phyloP scores from a whole-genome alignment of 2,888 invertebrate species.

The Homarus gammarus region DNA sequence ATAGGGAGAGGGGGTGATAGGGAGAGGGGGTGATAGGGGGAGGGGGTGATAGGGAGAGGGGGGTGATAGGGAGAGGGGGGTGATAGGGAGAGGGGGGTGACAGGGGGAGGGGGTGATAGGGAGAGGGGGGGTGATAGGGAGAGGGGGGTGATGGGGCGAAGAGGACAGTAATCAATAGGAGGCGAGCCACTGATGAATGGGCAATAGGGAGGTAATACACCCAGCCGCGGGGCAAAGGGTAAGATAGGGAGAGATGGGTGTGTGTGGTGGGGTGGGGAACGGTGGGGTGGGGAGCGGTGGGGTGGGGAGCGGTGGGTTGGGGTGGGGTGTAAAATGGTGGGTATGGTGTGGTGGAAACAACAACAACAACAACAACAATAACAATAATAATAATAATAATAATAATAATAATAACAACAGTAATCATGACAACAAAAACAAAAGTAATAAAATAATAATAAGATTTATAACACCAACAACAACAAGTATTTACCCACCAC shows the following conservation, averaged over 20 bases:
- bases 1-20: constrained; percentile 2
- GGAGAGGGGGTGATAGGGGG: background rate
- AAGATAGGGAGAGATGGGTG: background rate
- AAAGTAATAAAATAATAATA: too few relatives aligned
- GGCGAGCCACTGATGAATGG: constrained; percentile 14
- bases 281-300: background rate
- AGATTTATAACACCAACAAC: too few relatives aligned
- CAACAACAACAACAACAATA: too few relatives aligned
- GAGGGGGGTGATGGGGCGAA: background rate
- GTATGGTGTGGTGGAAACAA: too few relatives aligned
- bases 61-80: background rate
- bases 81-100: background rate
- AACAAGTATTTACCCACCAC: too few relatives aligned
- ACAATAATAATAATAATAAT: too few relatives aligned
- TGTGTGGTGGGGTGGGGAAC: background rate
- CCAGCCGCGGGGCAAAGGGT: background rate
- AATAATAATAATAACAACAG: too few relatives aligned
- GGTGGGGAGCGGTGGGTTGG: too few relatives aligned
- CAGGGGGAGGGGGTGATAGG: background rate
- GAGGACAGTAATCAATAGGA: constrained; percentile 20
- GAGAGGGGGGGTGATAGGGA: background rate
- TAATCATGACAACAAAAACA: too few relatives aligned
- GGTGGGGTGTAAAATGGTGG: too few relatives aligned
- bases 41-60: background rate
- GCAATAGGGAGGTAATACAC: background rate